Percentiles rank a stretch among this genome's conserved stretches.
These are phyloP conservation scores for Diachasma alloeum DNA, from an alignment of 1,140 invertebrate species.

Conservation along the genomic window DNA sequence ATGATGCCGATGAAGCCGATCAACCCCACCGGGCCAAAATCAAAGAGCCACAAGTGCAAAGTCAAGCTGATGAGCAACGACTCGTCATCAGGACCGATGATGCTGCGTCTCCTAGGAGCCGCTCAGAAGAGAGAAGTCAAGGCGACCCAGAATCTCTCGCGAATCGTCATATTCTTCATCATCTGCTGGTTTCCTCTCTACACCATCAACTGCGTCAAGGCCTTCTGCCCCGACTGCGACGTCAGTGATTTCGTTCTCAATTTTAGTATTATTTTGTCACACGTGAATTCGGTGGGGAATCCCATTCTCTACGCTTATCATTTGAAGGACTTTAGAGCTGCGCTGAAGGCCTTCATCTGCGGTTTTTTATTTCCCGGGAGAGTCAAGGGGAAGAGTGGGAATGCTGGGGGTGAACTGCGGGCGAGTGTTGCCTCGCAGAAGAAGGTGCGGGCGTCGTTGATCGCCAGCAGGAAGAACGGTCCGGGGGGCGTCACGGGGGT, in stretches of 20 bases:
- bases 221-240: slow-evolving; percentile 76
- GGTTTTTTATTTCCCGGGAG: slow-evolving; percentile 28
- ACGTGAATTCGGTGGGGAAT: slow-evolving; percentile 89
- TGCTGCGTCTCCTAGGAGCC: slow-evolving; percentile 80
- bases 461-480: too few relatives aligned
- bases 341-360: slow-evolving; percentile 73
- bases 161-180: slow-evolving; percentile 92
- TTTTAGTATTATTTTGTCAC: slow-evolving; percentile 86
- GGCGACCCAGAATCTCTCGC: slow-evolving; percentile 88
- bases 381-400: background rate
- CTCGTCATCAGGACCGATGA: slow-evolving; percentile 72
- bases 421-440: too few relatives aligned
- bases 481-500: too few relatives aligned
- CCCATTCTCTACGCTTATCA: slow-evolving; percentile 90
- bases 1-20: slow-evolving; percentile 69
- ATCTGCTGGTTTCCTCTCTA: slow-evolving; percentile 93
- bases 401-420: background rate
- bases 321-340: slow-evolving; percentile 83
- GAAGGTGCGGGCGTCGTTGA: too few relatives aligned
- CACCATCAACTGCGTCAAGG: slow-evolving; percentile 88
- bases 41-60: too few relatives aligned
- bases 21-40: slow-evolving; percentile 21
- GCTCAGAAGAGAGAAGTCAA: slow-evolving; percentile 88
- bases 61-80: slow-evolving; percentile 17
- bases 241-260: slow-evolving; percentile 77